Percentiles rank a stretch among this genome's conserved stretches.
Conservation (phyloP, 2,113 vertebrate species). For the Dipodomys spectabilis region DNA sequence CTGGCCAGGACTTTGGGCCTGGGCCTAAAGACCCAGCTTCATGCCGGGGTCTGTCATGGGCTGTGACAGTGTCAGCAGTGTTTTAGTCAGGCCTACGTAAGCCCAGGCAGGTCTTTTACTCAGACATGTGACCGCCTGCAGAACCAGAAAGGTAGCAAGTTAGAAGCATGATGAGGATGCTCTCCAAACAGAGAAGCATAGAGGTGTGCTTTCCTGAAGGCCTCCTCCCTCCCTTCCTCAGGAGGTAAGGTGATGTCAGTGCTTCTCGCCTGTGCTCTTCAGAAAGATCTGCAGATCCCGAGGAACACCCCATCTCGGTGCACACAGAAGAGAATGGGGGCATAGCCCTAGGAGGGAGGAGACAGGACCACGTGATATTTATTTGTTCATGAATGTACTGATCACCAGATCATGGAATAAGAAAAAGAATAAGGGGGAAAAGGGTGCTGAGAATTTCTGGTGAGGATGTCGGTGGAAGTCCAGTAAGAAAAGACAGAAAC, state of each 20-base stretch:
- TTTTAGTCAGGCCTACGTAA: background rate
- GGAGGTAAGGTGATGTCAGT: too few species aligned
- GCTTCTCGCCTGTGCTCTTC: background rate
- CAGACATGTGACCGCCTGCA: background rate
- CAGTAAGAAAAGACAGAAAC: background rate
- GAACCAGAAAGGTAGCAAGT: background rate
- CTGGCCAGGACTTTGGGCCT: too few species aligned
- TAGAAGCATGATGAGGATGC: background rate
- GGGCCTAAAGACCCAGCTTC: too few species aligned
- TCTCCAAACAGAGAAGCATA: background rate
- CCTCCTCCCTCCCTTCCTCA: too few species aligned
- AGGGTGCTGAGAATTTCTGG: background rate
- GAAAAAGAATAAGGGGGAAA: too few species aligned
- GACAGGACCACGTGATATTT: background rate
- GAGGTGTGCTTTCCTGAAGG: background rate
- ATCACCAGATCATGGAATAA: background rate
- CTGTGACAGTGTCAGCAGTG: background rate
- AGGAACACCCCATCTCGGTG: background rate
- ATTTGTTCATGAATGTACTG: background rate
- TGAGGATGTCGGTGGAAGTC: background rate
- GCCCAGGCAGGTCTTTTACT: background rate
- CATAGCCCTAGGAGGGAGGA: background rate
- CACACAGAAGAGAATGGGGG: background rate
- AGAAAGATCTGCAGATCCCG: background rate
- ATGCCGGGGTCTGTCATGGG: too few species aligned